phyloP scores from a whole-genome alignment of 53 echinoderm and acorn worm species.

The Arbacia lixula region DNA sequence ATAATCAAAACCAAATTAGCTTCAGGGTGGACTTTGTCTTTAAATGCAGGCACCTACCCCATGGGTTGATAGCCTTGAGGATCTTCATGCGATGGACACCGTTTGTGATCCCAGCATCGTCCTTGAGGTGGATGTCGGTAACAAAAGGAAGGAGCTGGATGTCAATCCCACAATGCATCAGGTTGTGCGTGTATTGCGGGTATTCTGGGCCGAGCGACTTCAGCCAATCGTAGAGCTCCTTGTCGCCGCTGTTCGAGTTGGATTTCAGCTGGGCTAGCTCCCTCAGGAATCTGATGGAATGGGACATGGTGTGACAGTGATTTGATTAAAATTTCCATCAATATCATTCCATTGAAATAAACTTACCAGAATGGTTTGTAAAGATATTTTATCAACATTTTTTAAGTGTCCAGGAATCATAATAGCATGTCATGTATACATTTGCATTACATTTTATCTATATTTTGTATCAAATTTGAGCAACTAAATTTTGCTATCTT shows the following conservation, averaged over 20 bases:
- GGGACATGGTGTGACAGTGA: too few species aligned
- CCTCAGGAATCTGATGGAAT: constrained; percentile 91
- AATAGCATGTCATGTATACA: too few species aligned
- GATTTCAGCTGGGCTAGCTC: constrained; percentile 85
- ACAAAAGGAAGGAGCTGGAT: constrained; percentile 82
- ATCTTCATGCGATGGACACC: constrained; percentile 98
- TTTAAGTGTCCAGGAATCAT: too few species aligned
- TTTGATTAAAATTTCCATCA: too few species aligned
- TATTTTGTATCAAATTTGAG: too few species aligned
- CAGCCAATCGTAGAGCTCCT: constrained; percentile 91
- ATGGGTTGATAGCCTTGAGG: constrained; percentile 73
- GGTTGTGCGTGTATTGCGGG: constrained; percentile 95
- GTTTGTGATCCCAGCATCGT: constrained; percentile 94
- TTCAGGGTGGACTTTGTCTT: too few species aligned
- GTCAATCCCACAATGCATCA: constrained; percentile 95
- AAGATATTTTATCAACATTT: too few species aligned
- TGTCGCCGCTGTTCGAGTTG: constrained; percentile 90
- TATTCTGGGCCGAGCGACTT: constrained; percentile 93
- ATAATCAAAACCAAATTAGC: too few species aligned
- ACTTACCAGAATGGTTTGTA: too few species aligned
- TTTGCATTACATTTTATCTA: too few species aligned
- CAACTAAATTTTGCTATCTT: too few species aligned
- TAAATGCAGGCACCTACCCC: constrained; percentile 61
- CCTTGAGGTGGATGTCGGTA: constrained; percentile 78
- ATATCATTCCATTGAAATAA: too few species aligned